These are phyloP conservation scores for Heliconius charithonia DNA, from an alignment of 2,888 invertebrate species.

Conservation along the genomic window DNA sequence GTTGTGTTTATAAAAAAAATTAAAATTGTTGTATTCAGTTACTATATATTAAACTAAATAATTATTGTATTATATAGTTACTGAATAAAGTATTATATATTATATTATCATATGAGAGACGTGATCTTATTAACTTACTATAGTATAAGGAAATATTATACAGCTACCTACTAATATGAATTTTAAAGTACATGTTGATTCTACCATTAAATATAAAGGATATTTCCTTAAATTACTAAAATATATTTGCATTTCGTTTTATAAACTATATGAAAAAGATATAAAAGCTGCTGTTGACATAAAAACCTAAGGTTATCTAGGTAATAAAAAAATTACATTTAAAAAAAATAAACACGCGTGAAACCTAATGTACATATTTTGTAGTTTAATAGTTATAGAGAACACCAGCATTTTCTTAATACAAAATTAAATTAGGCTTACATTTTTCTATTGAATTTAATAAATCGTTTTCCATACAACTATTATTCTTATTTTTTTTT, in stretches of 20 bases:
- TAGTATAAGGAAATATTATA: background rate
- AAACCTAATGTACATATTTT: background rate
- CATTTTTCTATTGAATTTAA: background rate
- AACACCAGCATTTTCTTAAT: background rate
- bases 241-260: background rate
- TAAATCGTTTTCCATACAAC: too few relatives aligned
- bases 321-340: background rate
- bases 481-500: too few relatives aligned
- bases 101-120: background rate
- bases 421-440: background rate
- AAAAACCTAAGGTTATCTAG: slow-evolving; percentile 14
- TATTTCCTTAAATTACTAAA: background rate
- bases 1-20: too few relatives aligned
- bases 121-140: background rate
- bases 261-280: background rate
- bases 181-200: background rate
- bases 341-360: background rate
- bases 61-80: background rate
- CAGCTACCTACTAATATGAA: background rate
- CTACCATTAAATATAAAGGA: background rate
- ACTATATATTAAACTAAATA: too few relatives aligned
- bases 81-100: background rate
- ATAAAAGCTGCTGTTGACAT: background rate
- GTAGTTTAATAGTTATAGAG: background rate
- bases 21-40: too few relatives aligned